Evolutionary conservation across 2,888 invertebrate genomes (phyloP).

Genomic region (Drosophila aldrichi): DNA sequence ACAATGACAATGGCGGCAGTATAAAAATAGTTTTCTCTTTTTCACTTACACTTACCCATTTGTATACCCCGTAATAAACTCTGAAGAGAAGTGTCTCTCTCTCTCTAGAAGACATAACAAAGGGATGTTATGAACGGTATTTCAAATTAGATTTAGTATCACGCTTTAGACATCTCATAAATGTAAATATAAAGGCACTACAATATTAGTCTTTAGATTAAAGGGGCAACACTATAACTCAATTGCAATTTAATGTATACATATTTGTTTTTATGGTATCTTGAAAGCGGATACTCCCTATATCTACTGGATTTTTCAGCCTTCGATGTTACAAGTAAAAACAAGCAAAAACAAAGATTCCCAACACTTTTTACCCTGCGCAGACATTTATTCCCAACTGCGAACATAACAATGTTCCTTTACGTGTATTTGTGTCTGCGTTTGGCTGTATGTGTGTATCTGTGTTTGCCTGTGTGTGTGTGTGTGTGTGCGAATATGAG

Average conservation of each 20-base stretch:
- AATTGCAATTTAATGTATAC: not conserved
- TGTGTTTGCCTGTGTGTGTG: slow-evolving; percentile 3
- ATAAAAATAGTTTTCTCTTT: slow-evolving; percentile 21
- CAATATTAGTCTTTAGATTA: not conserved
- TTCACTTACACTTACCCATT: slow-evolving; percentile 11
- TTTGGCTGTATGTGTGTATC: not conserved
- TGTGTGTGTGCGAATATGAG: not conserved
- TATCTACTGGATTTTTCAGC: not conserved
- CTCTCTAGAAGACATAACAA: not conserved
- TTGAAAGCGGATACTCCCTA: not conserved
- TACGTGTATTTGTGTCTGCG: not conserved
- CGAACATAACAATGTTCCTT: slow-evolving; percentile 27
- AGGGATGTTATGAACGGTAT: not conserved
- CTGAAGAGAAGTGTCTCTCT: no score
- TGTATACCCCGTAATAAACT: not conserved
- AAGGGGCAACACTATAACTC: not conserved
- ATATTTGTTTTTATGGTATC: not conserved
- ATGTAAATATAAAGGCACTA: not conserved
- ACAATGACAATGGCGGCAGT: slow-evolving; percentile 11
- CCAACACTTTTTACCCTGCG: slow-evolving; percentile 25
- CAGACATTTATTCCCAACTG: slow-evolving; percentile 51
- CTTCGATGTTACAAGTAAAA: not conserved
- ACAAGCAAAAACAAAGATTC: slow-evolving; percentile 1
- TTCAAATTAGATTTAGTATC: not conserved
- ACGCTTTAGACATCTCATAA: not conserved